These are phyloP conservation scores for Hypotaenidia okinawae DNA, from an alignment of 2,797 vertebrate species.

Conservation along the genomic window DNA sequence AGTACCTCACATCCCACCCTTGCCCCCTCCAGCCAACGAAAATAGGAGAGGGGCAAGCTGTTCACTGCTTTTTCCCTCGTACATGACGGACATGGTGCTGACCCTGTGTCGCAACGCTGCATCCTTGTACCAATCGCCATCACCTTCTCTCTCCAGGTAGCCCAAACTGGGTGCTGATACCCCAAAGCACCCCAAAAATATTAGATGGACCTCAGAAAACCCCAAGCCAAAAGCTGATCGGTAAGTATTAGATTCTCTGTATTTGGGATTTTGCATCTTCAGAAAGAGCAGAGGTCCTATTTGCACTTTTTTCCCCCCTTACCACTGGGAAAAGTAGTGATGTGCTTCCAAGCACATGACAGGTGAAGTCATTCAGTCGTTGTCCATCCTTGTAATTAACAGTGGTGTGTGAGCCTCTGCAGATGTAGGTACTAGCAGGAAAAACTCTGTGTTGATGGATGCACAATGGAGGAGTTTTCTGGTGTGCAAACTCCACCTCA, in stretches of 20 bases:
- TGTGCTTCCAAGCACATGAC: background rate
- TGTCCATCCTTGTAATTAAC: background rate
- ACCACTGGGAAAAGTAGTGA: fast-evolving
- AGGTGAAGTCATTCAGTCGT: background rate
- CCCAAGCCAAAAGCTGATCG: background rate
- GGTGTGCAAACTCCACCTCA: background rate
- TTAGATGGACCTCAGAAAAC: background rate
- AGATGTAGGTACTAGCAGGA: background rate
- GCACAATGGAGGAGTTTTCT: background rate
- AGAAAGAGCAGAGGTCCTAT: background rate
- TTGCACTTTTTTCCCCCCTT: background rate
- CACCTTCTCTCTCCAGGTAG: background rate
- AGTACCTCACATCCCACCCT: background rate
- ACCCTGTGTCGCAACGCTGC: background rate
- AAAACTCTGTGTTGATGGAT: background rate
- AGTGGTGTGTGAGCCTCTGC: background rate
- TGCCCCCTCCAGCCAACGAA: background rate
- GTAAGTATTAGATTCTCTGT: background rate
- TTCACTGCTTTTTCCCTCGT: background rate
- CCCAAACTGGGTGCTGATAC: background rate
- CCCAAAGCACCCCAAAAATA: background rate
- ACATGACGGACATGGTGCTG: background rate
- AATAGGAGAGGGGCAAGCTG: background rate
- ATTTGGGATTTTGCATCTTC: background rate
- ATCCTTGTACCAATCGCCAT: too few species aligned